Evolutionary conservation across 2,113 vertebrate species (phyloP), one percentile per base, ranked within the genome.

Genomic region (Apaloderma vittatum): DNA sequence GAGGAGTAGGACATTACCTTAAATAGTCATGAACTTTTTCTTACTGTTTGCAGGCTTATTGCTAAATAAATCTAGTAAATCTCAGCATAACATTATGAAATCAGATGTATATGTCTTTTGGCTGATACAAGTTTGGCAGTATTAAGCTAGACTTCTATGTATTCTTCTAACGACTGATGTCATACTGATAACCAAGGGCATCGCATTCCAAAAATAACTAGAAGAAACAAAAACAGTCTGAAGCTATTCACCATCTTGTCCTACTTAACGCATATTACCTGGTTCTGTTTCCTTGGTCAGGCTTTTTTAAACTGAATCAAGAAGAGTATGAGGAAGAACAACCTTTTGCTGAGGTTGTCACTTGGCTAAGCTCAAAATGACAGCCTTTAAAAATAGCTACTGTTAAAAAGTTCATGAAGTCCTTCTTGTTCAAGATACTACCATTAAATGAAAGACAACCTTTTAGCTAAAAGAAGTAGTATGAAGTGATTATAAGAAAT

Each of bases 121-220:
- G 57, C 61, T 84, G 59, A 37, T 93, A 29, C 1, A 48, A 49
- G 46, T 84, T 73, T 61, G 58, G 84, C 58, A 74, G 36, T 88
- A 84, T 76, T 77, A 90, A 96, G 43, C 43, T 32, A 74, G 48
- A 51, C 54, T 74, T 94, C 72, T 93, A 3, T 71, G 24, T 80
- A 48, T 87, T 95, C 40, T 91, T 89, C 77, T 96, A 72, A 91
- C 61, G 37, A 79, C 57, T 86, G 86, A 73, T 95, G 78, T 89
- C 81, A 79, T 91, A 74, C 57, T 30, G 65, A 30, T 96, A 93
- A 95, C 91, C 94, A 92, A 94, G 87, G 95, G 67, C 92, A 91
- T 23, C 89, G 55, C 8, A 0, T 88, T 95, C 84, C 67, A 62
- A 86, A 97, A 96, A 95, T 95, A 97, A 91, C 54, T 27, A 66